Conservation (phyloP, 2,888 invertebrate species). For the Cataglyphis altisquamis region DNA sequence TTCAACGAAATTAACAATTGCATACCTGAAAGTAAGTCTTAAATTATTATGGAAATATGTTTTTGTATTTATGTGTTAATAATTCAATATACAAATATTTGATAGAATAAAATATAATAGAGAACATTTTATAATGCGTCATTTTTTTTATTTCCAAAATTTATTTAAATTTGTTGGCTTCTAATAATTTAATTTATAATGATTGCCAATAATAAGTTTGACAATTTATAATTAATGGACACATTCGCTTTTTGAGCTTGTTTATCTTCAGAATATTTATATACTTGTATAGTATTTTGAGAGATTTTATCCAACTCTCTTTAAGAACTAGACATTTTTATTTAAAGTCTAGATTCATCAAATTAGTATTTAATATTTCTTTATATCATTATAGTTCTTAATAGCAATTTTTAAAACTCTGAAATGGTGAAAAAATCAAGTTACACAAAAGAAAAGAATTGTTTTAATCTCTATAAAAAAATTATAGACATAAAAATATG, state of each 20-base stretch:
- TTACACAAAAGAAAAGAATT: not conserved
- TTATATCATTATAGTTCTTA: not conserved
- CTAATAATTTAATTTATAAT: not conserved
- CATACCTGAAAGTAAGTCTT: conserved; percentile 64
- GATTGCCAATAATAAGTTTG: not conserved
- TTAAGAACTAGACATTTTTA: not conserved
- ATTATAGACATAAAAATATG: not conserved
- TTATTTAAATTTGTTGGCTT: not conserved
- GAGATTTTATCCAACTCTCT: not conserved
- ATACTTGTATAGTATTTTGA: not conserved
- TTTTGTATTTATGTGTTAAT: not conserved
- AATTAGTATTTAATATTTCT: not conserved
- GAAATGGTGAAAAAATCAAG: not conserved
- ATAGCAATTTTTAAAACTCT: not conserved
- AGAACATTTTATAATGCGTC: not conserved
- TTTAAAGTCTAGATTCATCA: not conserved
- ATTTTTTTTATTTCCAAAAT: not conserved
- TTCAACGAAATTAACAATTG: conserved; percentile 74
- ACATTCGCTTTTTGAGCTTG: not conserved
- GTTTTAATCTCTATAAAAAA: not conserved
- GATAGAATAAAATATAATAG: not conserved
- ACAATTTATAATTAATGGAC: not conserved
- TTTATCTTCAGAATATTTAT: not conserved
- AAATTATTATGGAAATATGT: not conserved
- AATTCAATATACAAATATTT: not conserved